Evolutionary conservation across 1,140 invertebrate genomes (phyloP), one percentile per base, ranked within the genome.

Genomic region (Diorhabda carinulata): DNA sequence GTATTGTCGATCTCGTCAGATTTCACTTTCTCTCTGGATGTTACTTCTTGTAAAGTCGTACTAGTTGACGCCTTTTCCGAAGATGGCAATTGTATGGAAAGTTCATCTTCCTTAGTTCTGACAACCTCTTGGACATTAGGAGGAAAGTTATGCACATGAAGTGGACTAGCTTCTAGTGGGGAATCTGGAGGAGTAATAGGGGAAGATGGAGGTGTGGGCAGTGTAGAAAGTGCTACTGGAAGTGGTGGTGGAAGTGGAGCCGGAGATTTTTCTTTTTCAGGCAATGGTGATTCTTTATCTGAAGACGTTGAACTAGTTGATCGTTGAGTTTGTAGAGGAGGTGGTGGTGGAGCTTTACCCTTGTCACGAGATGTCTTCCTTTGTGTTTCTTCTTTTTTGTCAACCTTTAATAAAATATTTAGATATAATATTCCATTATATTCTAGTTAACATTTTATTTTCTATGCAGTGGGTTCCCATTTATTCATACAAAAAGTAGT

Each of bases 321-420:
- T 40, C 59, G 67, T 64, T 74, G 73, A 5, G 68, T 68, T 70
- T 72, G 72, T 10, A 72, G 44, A 6, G 78, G 82, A 76, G 79
- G 82, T 75, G 80, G 79, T 43, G 85, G 84, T 3, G 89, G 90
- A 58, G 90, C 90, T 65, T 89, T 89, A 58, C 90, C 89, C 79
- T 91, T 91, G 72, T 90, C 89, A 41, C 78, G 73, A 7, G 78
- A 80, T 5, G 74, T 79, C 75, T 76, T 76, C 41, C 78, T 69
- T 63, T 75, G 71, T 40, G 65, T 63, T 64, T 80, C 79, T 64
- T 80, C 78, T 80, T 88, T 87, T 81, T 88, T 87, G 64, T 85
- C 82, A 69, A 83, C 82, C 85, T 87, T 72, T 52, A 52, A 52
- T 8, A 52, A 52, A 52, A 52, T 52, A 52, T 52, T 52, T 2